Conservation (phyloP, 2,888 invertebrate genomes). For the Cinara cedri region DNA sequence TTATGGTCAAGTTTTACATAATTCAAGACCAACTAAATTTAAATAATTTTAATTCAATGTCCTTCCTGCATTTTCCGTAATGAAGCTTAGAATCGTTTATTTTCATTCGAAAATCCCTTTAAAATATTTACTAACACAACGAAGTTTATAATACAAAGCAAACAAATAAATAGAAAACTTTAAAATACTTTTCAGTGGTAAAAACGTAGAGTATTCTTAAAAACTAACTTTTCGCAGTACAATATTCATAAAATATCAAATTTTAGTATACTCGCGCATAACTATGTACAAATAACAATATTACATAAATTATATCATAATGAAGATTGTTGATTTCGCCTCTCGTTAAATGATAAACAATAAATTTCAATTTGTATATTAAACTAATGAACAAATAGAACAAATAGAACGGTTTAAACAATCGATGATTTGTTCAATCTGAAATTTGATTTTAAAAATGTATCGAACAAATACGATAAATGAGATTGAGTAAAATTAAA, state of each 20-base stretch:
- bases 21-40: conserved; percentile 1
- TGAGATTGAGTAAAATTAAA: too few species aligned
- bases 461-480: too few species aligned
- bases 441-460: too few species aligned
- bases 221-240: conserved; percentile 21
- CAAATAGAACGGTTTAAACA: too few species aligned
- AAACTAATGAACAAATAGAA: too few species aligned
- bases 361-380: background rate
- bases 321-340: too few species aligned
- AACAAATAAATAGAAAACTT: conserved; percentile 46
- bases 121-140: conserved; percentile 29
- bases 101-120: conserved; percentile 20
- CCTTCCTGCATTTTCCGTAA: background rate
- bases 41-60: conserved; percentile 18
- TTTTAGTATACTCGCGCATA: background rate
- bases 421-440: too few species aligned
- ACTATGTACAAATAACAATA: background rate
- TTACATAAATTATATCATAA: conserved; percentile 4
- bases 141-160: conserved; percentile 41
- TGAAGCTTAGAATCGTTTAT: background rate
- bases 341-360: background rate
- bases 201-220: background rate
- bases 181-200: background rate
- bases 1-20: too few species aligned
- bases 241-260: conserved; percentile 17